Evolutionary conservation across 2,797 vertebrate genomes (phyloP), one percentile per base, ranked within the genome.

Genomic region (Oceanodroma leucorhoa): DNA sequence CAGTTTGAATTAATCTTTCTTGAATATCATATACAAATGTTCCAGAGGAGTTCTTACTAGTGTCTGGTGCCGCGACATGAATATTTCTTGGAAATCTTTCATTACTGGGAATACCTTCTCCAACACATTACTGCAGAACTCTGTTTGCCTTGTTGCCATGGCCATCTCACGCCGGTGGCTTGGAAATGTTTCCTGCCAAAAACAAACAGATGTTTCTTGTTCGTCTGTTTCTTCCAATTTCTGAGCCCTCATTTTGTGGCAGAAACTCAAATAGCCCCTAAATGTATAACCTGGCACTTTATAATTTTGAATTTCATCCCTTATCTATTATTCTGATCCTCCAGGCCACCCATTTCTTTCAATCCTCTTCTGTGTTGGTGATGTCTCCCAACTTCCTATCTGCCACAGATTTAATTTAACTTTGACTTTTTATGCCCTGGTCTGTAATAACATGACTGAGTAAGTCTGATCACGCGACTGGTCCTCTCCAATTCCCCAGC

Each of bases 401-500:
- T 91, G 69, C 61, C 46, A 55, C 6, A 0, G 69, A 95, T 94
- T 96, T 97, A 97, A 97, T 97, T 96, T 96, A 96, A 95, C 94
- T 89, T 89, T 96, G 95, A 95, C 90, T 96, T 97, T 87, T 95
- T 86, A 91, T 93, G 89, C 84, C 51, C 67, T 91, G 89, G 87
- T 93, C 92, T 93, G 72, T 96, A 96, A 94, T 96, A 83, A 88
- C 89, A 86, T 93, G 94, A 89, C 92, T 96, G 95, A 95, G 19
- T 90, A 95, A 91, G 67, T 80, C 94, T 92, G 95, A 95, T 96
- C 91, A 54, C 71, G 75, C 2, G 10, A 73, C 84, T 1, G 13
- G 94, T 94, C 91, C 82, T 71, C 50, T 83, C 27, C 3, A 40
- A 29, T 78, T 95, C 94, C 89, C 81, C 2, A 2, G 61, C 0